Base-by-base conservation (phyloP, 1,140 invertebrate species). In the Tetragnatha versicolor region DNA sequence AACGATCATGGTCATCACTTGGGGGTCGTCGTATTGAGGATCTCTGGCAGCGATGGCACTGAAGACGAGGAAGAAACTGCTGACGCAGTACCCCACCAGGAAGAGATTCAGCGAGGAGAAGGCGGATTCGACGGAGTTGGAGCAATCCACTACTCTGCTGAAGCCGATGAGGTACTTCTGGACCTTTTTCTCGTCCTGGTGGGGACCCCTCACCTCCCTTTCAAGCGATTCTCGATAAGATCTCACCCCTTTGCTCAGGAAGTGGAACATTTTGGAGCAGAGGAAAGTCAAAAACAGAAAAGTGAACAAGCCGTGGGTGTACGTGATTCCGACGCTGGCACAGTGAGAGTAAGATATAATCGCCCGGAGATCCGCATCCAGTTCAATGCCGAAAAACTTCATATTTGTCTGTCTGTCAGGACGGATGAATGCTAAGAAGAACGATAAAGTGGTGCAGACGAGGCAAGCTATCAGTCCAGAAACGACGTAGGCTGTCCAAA, bases 241-340 rank as follows among this genome's bases (percentile, higher is more conserved):
- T 70, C 12, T 35, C 3, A 70, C 33, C 6, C 29, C 31, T 0
- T 70, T 22, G n/a, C 66, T 35, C 12, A 53, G 25, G n/a, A 0
- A 37, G 29, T 7, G n/a, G 20, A 33, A 53, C 2, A 7, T 49
- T n/a, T 70, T n/a, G 31, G 22, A 53, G 14, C 20, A 53, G 17
- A 70, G 66, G 17, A 70, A 14, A 2, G 49, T 35, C 35, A 70
- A 17, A n/a, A 70, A 70, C 31, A 49, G 14, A 9, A 35, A 29
- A 9, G 47, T 53, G 20, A 70, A 20, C 14, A 33, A 25, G 17
- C 10, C 25, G 0, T 22, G 22, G 2, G 49, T 27, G 49, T 39
- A 22, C 1, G n/a, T 53, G 20, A 37, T 14, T 4, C 33, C 3
- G 47, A 35, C 25, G 3, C 14, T 9, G 55, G 17, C 20, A 25